Conservation (phyloP, 2,888 invertebrate species). For the Cryptus viduatorius region DNA sequence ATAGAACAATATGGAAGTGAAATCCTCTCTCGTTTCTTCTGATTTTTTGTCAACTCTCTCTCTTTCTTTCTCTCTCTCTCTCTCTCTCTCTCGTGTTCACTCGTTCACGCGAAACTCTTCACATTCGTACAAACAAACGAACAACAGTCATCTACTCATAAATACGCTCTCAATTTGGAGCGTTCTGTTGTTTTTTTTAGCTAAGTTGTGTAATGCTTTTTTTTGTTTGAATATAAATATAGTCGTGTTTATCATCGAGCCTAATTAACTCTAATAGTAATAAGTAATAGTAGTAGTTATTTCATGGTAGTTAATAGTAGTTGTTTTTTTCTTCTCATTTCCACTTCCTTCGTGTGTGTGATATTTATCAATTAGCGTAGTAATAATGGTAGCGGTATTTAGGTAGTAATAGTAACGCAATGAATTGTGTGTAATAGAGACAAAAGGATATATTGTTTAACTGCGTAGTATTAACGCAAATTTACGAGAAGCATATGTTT, state of each 20-base stretch:
- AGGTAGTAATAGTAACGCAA: conserved; percentile 68
- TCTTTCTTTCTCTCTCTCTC: not conserved
- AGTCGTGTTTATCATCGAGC: conserved; percentile 74
- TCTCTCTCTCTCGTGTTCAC: not conserved
- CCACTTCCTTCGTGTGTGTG: conserved; percentile 29
- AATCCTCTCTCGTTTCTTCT: conserved; percentile 33
- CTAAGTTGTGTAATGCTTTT: conserved; percentile 63
- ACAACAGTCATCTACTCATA: conserved; percentile 76
- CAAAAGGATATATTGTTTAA: conserved; percentile 25
- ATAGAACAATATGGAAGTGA: conserved; percentile 61
- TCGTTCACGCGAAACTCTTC: conserved; percentile 54
- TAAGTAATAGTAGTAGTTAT: conserved; percentile 74
- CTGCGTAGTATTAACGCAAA: conserved; percentile 4
- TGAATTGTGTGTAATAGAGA: conserved; percentile 28
- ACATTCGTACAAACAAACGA: conserved; percentile 73
- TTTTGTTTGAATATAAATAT: conserved; percentile 80
- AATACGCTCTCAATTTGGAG: conserved; percentile 29
- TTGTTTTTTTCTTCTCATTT: conserved; percentile 34
- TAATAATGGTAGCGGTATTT: conserved; percentile 72
- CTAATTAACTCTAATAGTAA: conserved; percentile 75
- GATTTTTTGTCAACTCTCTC: conserved; percentile 12
- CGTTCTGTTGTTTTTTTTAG: conserved; percentile 26
- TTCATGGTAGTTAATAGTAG: conserved; percentile 58
- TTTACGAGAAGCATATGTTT: conserved; percentile 36
- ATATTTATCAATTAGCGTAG: conserved; percentile 65